These are phyloP conservation scores for Clunio marinus DNA, from an alignment of 2,888 invertebrate genomes.

Conservation along the genomic window DNA sequence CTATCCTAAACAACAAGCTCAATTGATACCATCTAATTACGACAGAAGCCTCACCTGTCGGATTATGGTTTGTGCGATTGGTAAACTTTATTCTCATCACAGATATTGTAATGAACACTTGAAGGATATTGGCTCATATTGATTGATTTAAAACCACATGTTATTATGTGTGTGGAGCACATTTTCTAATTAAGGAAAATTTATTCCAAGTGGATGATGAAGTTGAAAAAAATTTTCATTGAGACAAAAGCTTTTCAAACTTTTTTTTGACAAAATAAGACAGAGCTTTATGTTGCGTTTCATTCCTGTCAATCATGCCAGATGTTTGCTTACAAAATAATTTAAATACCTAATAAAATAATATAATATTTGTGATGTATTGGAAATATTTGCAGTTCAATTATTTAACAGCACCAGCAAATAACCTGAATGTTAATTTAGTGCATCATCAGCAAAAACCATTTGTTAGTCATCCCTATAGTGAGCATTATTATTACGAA, in stretches of 20 bases:
- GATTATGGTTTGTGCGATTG: slow-evolving; percentile 17
- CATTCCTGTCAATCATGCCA: background rate
- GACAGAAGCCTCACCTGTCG: slow-evolving; percentile 31
- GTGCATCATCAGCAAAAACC: slow-evolving; percentile 36
- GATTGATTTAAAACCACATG: too few species aligned
- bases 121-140: too few species aligned
- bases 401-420: slow-evolving; percentile 39
- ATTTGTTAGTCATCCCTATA: slow-evolving; percentile 37
- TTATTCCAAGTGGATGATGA: too few species aligned
- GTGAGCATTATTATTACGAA: slow-evolving; percentile 31
- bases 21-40: slow-evolving; percentile 32
- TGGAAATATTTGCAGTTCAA: slow-evolving; percentile 35
- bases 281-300: background rate
- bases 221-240: too few species aligned
- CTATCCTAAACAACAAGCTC: background rate
- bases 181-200: too few species aligned
- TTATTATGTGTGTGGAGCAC: too few species aligned
- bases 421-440: slow-evolving; percentile 38
- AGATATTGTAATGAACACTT: too few species aligned
- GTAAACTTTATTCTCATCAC: background rate
- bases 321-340: background rate
- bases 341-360: background rate
- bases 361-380: slow-evolving; percentile 11
- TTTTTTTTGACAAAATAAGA: background rate
- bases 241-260: too few species aligned